Percentiles rank a stretch among this genome's conserved stretches.
These are phyloP conservation scores for Desmodus rotundus DNA, from an alignment of 2,113 vertebrate genomes.

Conservation along the genomic window DNA sequence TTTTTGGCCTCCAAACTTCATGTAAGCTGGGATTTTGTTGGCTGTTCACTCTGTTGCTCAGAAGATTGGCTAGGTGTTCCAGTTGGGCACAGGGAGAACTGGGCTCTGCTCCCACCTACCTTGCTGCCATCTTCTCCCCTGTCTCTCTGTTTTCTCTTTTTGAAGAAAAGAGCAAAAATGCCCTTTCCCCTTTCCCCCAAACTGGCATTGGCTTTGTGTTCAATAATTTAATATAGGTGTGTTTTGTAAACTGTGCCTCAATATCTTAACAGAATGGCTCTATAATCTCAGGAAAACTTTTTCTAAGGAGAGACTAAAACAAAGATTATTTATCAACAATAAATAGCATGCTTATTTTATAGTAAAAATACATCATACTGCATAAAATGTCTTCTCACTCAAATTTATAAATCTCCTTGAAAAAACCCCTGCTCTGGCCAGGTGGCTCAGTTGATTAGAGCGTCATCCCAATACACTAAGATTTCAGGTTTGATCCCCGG, in stretches of 20 bases:
- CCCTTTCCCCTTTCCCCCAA: background rate
- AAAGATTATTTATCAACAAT: background rate
- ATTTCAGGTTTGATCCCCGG: no score
- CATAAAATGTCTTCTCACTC: background rate
- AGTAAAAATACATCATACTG: background rate
- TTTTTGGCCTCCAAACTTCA: no score
- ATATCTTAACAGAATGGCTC: background rate
- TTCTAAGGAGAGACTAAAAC: background rate
- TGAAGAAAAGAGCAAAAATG: background rate
- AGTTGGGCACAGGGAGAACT: no score
- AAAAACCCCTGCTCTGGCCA: background rate
- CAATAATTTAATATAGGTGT: background rate
- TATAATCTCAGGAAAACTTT: background rate
- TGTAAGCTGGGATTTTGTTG: no score
- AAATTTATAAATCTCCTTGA: background rate
- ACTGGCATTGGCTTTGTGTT: background rate
- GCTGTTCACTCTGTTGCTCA: no score
- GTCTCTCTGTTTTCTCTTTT: background rate
- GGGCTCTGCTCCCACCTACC: no score
- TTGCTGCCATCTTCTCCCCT: no score
- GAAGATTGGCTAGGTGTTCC: no score
- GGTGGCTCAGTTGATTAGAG: no score
- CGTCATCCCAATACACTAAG: no score
- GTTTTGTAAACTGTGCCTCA: background rate
- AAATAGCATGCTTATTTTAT: background rate